Conservation (phyloP, 92 coral and sea anemone genomes). For the Palythoa heliodiscus region DNA sequence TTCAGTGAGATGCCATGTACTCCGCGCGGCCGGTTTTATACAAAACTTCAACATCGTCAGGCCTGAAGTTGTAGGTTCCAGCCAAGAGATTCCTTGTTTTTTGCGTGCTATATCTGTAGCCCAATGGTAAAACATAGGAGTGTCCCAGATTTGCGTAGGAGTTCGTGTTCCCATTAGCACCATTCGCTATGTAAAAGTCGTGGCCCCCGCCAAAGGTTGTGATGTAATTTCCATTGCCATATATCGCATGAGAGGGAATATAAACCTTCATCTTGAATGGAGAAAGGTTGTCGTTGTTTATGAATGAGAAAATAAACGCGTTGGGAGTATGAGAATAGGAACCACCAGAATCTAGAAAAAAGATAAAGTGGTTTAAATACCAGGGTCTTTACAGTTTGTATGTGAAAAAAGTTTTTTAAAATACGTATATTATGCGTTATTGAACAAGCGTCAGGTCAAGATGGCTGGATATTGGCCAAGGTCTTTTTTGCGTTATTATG, state of each 20-base stretch:
- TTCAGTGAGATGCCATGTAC: too few species aligned
- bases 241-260: not conserved
- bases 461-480: too few species aligned
- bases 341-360: conserved; percentile 28
- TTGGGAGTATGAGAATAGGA: conserved; percentile 23
- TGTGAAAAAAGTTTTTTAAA: too few species aligned
- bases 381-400: too few species aligned
- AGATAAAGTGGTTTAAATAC: not conserved
- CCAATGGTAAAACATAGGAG: conserved; percentile 19
- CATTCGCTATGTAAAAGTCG: conserved; percentile 22
- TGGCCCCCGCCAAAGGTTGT: conserved; percentile 48
- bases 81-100: conserved; percentile 29
- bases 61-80: conserved; percentile 29
- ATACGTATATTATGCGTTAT: too few species aligned
- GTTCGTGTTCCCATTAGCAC: conserved; percentile 16
- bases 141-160: conserved; percentile 39
- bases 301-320: conserved; percentile 33
- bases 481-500: too few species aligned
- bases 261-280: conserved; percentile 24
- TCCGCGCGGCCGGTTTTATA: conserved; percentile 32
- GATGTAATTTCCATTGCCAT: conserved; percentile 12
- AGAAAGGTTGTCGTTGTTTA: conserved; percentile 17
- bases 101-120: conserved; percentile 8
- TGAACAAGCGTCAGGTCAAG: too few species aligned
- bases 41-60: conserved; percentile 37